phyloP scores from a whole-genome alignment of 2,113 vertebrate genomes.

The Saguinus midas region DNA sequence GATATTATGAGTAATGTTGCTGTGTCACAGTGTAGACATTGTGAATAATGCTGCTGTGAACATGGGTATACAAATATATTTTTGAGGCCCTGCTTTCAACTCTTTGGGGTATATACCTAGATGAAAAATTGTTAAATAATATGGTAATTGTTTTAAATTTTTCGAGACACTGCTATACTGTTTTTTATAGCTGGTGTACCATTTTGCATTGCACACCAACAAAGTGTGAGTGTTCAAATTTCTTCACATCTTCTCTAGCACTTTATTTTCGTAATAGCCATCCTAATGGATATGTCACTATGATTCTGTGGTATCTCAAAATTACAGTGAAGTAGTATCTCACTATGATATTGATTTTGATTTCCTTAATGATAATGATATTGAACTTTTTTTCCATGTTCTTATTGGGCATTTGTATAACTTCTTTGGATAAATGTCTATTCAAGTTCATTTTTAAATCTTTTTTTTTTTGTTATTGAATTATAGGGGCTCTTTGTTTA shows the following conservation, averaged over 20 bases:
- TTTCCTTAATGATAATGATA: neutral
- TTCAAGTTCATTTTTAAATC: neutral
- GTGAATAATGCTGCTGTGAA: neutral
- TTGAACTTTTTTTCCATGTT: neutral
- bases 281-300: neutral
- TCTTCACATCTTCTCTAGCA: neutral
- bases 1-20: neutral
- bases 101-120: neutral
- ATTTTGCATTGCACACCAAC: neutral
- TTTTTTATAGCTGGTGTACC: neutral
- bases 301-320: neutral
- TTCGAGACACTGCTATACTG: neutral
- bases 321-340: neutral
- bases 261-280: neutral
- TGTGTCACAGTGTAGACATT: neutral
- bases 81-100: neutral
- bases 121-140: neutral
- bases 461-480: neutral
- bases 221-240: neutral
- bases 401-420: neutral
- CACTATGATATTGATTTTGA: neutral
- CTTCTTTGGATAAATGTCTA: slow-evolving; percentile 12
- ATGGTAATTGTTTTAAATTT: neutral
- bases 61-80: neutral
- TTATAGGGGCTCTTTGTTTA: neutral